Conservation (phyloP, 2,888 invertebrate species). For the Eilema sororculum region DNA sequence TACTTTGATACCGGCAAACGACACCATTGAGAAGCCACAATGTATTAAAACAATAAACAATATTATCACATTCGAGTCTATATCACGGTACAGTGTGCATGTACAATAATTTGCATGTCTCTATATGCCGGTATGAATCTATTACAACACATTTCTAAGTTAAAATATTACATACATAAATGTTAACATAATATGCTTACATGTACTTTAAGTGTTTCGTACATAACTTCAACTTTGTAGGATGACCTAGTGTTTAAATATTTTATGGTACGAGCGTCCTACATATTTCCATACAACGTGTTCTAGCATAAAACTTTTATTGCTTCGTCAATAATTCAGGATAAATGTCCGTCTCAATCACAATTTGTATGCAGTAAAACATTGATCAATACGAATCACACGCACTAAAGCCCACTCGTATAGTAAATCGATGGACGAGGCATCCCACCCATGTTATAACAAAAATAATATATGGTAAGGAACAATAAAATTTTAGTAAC, state of each 20-base stretch:
- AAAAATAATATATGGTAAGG: background rate
- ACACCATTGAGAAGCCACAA: too few relatives aligned
- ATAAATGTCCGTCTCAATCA: slow-evolving; percentile 4
- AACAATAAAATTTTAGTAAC: background rate
- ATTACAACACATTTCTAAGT: background rate
- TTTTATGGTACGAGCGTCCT: background rate
- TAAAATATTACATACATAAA: background rate
- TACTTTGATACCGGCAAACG: too few relatives aligned
- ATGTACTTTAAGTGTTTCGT: background rate
- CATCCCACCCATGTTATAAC: too few relatives aligned
- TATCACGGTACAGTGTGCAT: too few relatives aligned
- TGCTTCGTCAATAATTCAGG: background rate
- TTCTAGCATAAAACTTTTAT: slow-evolving; percentile 6
- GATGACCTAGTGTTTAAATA: background rate
- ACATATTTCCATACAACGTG: slow-evolving; percentile 1
- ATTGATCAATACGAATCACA: background rate
- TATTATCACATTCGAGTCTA: too few relatives aligned
- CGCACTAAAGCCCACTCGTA: background rate
- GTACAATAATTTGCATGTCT: too few relatives aligned
- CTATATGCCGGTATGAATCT: background rate
- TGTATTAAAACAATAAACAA: too few relatives aligned
- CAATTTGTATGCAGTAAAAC: slow-evolving; percentile 4
- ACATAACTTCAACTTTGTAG: slow-evolving; percentile 7
- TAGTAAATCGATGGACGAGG: background rate
- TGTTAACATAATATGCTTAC: background rate